These are phyloP conservation scores for Escarpia spicata DNA, from an alignment of 2,888 invertebrate genomes.

Conservation along the genomic window DNA sequence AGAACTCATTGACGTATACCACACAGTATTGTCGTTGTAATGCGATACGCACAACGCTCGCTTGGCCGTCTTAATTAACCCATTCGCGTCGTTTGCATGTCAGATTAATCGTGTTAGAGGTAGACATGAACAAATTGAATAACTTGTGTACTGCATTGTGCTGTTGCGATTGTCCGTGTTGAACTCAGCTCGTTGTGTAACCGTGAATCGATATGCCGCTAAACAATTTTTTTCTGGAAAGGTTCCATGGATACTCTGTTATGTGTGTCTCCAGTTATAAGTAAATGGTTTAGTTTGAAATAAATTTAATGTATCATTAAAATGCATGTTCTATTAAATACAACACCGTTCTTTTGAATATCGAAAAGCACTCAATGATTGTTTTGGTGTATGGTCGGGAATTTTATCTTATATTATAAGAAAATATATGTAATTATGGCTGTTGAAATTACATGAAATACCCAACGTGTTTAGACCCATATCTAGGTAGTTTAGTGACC, in stretches of 20 bases:
- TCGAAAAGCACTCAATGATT: neutral
- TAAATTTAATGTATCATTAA: neutral
- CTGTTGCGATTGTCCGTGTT: neutral
- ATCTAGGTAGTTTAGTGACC: neutral
- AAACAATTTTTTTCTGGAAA: neutral
- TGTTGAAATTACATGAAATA: neutral
- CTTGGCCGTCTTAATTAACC: neutral
- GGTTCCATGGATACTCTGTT: neutral
- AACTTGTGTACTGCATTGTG: neutral
- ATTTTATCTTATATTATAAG: neutral
- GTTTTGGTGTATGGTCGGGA: neutral
- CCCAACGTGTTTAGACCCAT: too few species aligned
- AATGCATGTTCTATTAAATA: neutral
- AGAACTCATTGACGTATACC: constrained; percentile 5
- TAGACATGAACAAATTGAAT: neutral
- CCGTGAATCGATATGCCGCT: neutral
- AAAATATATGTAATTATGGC: neutral
- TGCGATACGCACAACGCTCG: neutral
- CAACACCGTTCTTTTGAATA: neutral
- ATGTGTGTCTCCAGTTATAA: neutral
- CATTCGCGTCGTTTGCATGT: neutral
- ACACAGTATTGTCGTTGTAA: neutral
- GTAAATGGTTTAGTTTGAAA: neutral
- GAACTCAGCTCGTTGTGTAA: neutral
- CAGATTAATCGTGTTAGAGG: neutral